Evolutionary conservation across 2,797 vertebrate species (phyloP).

Genomic region (Siniperca undulata): DNA sequence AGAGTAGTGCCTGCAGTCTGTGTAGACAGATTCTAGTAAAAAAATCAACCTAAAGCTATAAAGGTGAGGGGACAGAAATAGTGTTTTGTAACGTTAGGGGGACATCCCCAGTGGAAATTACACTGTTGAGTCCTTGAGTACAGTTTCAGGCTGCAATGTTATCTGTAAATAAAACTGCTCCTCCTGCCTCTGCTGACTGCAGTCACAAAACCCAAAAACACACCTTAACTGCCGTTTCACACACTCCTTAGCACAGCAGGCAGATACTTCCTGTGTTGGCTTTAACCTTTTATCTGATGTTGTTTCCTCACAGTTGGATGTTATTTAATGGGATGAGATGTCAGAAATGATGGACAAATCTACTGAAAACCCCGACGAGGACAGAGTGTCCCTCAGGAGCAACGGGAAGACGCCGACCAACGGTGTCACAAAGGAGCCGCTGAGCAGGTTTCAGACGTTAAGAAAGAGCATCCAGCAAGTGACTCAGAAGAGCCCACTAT

Average conservation of each 20-base stretch:
- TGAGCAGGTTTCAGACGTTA: conserved; percentile 28
- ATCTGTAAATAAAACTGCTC: conserved; percentile 74
- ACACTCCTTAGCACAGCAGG: neutral
- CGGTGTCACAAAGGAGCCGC: neutral
- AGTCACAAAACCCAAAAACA: neutral
- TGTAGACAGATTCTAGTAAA: neutral
- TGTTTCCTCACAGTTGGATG: conserved; percentile 8
- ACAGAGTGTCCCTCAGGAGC: conserved; percentile 35
- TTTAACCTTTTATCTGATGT: neutral
- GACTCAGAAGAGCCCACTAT: conserved; percentile 53
- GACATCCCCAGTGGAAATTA: no score
- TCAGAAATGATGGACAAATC: conserved; percentile 55
- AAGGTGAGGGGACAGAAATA: neutral
- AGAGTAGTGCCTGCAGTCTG: no score
- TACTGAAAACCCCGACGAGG: conserved; percentile 26
- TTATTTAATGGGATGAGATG: conserved; percentile 16
- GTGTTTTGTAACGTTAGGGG: neutral
- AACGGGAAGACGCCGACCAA: conserved; percentile 4
- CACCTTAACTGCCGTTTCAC: neutral
- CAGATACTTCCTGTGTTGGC: neutral
- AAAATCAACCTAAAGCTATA: neutral
- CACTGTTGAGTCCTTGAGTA: neutral
- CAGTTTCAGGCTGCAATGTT: conserved; percentile 56
- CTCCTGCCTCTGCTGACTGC: conserved; percentile 22
- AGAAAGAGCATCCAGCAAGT: conserved; percentile 47